Conservation (phyloP, 2,888 invertebrate genomes). For the Abrostola triplasia region DNA sequence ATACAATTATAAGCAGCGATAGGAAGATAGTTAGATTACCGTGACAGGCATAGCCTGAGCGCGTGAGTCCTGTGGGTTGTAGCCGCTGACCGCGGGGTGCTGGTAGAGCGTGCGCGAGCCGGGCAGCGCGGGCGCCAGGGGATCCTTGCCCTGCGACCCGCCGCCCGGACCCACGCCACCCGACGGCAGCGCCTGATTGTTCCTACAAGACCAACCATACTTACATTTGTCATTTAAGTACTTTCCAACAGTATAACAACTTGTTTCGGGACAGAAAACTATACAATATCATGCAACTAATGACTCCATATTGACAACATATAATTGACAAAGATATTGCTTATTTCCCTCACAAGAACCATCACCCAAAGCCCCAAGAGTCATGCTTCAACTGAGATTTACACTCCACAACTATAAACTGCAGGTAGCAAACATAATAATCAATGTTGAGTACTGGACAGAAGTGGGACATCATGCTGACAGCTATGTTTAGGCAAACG, state of each 20-base stretch:
- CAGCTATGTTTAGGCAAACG: constrained; percentile 94
- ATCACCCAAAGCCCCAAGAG: constrained; percentile 65
- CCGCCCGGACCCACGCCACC: constrained; percentile 75
- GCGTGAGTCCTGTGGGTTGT: constrained; percentile 82
- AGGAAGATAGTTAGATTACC: constrained; percentile 65
- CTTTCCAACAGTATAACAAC: constrained; percentile 11
- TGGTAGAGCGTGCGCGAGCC: constrained; percentile 80
- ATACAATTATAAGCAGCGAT: no score
- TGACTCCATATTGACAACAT: constrained; percentile 29
- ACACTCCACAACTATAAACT: constrained; percentile 35
- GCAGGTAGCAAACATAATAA: constrained; percentile 42
- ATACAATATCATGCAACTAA: constrained; percentile 48
- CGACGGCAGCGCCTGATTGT: constrained; percentile 78
- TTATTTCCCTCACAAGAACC: constrained; percentile 50
- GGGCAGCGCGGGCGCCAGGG: constrained; percentile 79
- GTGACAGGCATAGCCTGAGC: constrained; percentile 79
- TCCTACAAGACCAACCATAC: constrained; percentile 71
- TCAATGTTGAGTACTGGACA: constrained; percentile 34
- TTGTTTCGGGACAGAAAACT: constrained; percentile 9
- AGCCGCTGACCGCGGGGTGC: constrained; percentile 81
- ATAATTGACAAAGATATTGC: constrained; percentile 16
- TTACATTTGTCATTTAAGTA: constrained; percentile 18
- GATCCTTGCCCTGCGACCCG: constrained; percentile 83
- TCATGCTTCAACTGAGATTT: constrained; percentile 61
- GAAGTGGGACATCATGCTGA: constrained; percentile 64